Percentiles rank a stretch among this genome's conserved stretches.
Conservation (phyloP, 2,113 vertebrate species). For the Kobus ellipsiprymnus region DNA sequence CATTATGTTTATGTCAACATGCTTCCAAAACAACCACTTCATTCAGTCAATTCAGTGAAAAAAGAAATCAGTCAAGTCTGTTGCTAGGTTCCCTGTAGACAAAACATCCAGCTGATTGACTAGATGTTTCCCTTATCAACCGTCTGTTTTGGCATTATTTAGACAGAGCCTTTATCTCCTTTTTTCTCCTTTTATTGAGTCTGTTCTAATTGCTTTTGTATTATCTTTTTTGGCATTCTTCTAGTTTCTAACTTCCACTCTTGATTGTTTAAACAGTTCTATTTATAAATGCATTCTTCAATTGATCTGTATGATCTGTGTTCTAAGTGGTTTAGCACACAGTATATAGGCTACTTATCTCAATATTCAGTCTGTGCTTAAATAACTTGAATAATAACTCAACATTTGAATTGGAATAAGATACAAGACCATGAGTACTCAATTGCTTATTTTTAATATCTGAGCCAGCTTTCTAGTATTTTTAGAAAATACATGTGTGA, state of each 20-base stretch:
- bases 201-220: constrained; percentile 41
- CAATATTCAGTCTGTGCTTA: constrained; percentile 30
- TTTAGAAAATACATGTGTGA: constrained; percentile 22
- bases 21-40: constrained; percentile 48
- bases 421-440: neutral
- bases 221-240: constrained; percentile 53
- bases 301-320: constrained; percentile 15
- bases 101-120: constrained; percentile 37
- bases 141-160: constrained; percentile 55
- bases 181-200: neutral
- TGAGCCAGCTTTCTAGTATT: constrained; percentile 29
- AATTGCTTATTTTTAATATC: constrained; percentile 22
- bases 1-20: constrained; percentile 40
- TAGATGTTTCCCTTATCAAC: constrained; percentile 4
- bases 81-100: constrained; percentile 45
- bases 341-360: constrained; percentile 49
- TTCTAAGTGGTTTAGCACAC: constrained; percentile 42
- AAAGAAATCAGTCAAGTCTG: constrained; percentile 21
- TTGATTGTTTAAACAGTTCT: constrained; percentile 40
- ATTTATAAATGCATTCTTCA: constrained; percentile 40
- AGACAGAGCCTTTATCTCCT: constrained; percentile 18
- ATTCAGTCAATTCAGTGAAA: constrained; percentile 45
- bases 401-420: constrained; percentile 56
- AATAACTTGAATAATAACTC: constrained; percentile 13
- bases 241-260: constrained; percentile 33